Base-by-base conservation (phyloP, 2,888 invertebrate species). In the Coenonympha glycerion region DNA sequence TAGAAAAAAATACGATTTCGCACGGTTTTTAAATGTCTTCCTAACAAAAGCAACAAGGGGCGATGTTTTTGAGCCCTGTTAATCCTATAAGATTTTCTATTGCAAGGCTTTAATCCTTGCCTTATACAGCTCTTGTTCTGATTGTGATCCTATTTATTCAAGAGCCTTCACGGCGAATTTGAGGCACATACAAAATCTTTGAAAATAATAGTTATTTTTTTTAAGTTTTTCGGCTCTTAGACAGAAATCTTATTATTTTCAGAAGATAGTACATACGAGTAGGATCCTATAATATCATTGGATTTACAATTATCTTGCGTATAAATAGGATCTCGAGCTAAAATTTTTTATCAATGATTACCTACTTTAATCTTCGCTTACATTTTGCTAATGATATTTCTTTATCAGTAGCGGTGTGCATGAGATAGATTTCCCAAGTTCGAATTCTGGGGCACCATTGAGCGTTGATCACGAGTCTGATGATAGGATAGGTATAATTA, bases 71-170 rank as follows among this genome's bases (percentile, higher is more conserved):
- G 13, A 34, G 9, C 13, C 18, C 13, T 13, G 21, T 22, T 47
- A 39, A 47, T 47, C 47, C 47, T 22, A 37, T 47, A 30, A 31
- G 47, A 47, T 39, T 41, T 41, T 8, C 18, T 18, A 19, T 24
- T 28, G 3, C 26, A 41, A 19, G 39, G 2, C 22, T 6, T 9
- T 47, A 31, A 47, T 39, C 31, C 30, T 47, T 21, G 16, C 30
- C 13, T 11, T 34, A n/a, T 4, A 37, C n/a, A 21, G 13, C 2
- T 18, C 19, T 47, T 47, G 31, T 31, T 31, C 18, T 28, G 22
- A 6, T 13, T n/a, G 11, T 30, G 30, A 47, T 47, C 22, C 16
- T 30, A 39, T 47, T 31, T 39, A 11, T 4, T 21, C 19, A 15
- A 36, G 13, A 33, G 31, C 15, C 15, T 8, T 33, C 31, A 33